Evolutionary conservation across 2,888 invertebrate genomes (phyloP), one percentile per base, ranked within the genome.

Genomic region (Brassicogethes aeneus): DNA sequence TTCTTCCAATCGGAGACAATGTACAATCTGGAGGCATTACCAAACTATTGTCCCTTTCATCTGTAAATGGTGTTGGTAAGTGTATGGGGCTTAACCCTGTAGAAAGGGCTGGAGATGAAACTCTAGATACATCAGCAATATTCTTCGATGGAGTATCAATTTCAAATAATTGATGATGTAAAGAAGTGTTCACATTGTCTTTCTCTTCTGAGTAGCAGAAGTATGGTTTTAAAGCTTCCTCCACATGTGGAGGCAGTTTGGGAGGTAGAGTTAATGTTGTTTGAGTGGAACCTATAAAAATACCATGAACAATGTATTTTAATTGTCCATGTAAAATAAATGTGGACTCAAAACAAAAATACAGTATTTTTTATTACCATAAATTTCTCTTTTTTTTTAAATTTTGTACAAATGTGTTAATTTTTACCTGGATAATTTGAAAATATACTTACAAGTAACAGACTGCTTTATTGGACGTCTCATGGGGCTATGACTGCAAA

Each of bases 221-320:
- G 63, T 75, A 83, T 33, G 79, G 76, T 58, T 74, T 71, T 14
- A 83, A 65, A 23, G 73, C 64, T 52, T 76, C 74, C 65, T 80
- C 80, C 15, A 83, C 56, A 56, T 78, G 74, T 39, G 71, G 65
- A 2, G 82, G 81, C 23, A 84, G 63, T 51, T 72, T 65, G 15
- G 77, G 72, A 38, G 83, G 82, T 43, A 84, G 62, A 16, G 79
- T 75, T 46, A 83, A 68, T 42, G 75, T 63, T 16, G 83, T 84
- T 66, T 84, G 83, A 31, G 76, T 72, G 68, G 74, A 75, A 64
- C 71, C 82, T 81, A 56, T 43, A 40, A 37, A 35, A 29, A n/a
- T n/a, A n/a, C n/a, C n/a, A n/a, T 30, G n/a, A n/a, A n/a, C n/a
- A n/a, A n/a, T n/a, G n/a, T n/a, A n/a, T n/a, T n/a, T n/a, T n/a